These are phyloP conservation scores for Caenorhabditis auriculariae DNA, from an alignment of 2,888 invertebrate genomes.

Conservation along the genomic window DNA sequence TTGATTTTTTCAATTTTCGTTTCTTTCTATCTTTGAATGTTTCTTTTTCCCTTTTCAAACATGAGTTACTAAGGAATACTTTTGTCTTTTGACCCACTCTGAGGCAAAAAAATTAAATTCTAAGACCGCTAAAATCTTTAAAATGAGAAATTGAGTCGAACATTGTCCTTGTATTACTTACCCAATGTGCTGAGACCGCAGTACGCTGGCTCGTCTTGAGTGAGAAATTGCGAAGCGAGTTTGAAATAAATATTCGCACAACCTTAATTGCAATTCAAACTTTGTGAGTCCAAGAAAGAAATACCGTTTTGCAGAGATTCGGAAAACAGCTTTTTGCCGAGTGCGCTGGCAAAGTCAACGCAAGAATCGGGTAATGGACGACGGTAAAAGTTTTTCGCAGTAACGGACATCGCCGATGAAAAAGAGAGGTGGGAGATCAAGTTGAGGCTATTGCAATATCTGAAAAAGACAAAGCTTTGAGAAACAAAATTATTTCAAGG, in stretches of 20 bases:
- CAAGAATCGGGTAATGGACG: conserved; percentile 63
- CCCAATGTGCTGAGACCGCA: conserved; percentile 66
- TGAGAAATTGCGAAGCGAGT: conserved; percentile 65
- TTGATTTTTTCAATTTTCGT: too few relatives aligned
- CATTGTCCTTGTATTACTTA: conserved; percentile 28
- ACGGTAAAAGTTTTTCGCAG: conserved; percentile 62
- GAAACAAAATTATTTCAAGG: too few relatives aligned
- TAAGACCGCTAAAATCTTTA: too few relatives aligned
- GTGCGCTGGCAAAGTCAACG: conserved; percentile 63
- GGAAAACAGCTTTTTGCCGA: conserved; percentile 64
- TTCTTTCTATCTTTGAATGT: background rate
- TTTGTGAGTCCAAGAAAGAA: background rate
- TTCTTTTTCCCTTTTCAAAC: too few relatives aligned
- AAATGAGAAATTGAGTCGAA: background rate
- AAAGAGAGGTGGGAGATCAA: too few relatives aligned
- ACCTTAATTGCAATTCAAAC: conserved; percentile 38
- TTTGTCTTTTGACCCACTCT: background rate
- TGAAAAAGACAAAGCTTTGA: too few relatives aligned
- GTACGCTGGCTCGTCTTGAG: conserved; percentile 66
- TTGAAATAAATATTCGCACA: conserved; percentile 64
- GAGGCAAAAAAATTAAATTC: too few relatives aligned
- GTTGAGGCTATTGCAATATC: too few relatives aligned
- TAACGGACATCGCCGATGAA: conserved; percentile 51
- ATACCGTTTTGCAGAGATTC: conserved; percentile 57
- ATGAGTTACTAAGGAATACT: background rate